Conservation (phyloP, 2,888 invertebrate genomes). For the Lottia scabra region DNA sequence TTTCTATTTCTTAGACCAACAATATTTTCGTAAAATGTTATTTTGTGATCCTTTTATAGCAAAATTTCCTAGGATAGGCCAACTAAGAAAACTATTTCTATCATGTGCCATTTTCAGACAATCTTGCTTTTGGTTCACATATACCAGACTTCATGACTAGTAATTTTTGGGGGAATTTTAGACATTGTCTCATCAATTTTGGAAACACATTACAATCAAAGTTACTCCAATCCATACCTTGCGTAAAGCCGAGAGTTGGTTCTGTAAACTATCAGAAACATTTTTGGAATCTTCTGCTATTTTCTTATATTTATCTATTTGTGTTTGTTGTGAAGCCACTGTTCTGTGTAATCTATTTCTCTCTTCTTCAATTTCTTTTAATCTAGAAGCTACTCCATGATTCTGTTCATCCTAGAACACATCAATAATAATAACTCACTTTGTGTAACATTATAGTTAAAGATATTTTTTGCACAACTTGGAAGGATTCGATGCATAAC, state of each 20-base stretch:
- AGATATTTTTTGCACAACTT: not conserved
- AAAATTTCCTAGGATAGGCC: too few relatives aligned
- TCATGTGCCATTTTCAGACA: not conserved
- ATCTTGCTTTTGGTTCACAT: not conserved
- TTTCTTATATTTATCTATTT: slow-evolving; percentile 69
- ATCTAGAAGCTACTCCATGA: slow-evolving; percentile 48
- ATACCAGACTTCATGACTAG: too few relatives aligned
- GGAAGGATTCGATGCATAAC: too few relatives aligned
- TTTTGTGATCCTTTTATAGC: too few relatives aligned
- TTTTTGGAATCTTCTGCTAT: slow-evolving; percentile 65
- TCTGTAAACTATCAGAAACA: slow-evolving; percentile 64
- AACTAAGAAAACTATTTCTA: too few relatives aligned
- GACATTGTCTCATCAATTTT: too few relatives aligned
- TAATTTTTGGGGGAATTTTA: not conserved
- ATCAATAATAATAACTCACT: not conserved
- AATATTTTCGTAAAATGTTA: not conserved
- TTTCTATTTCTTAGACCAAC: not conserved
- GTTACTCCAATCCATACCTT: slow-evolving; percentile 42
- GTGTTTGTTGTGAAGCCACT: slow-evolving; percentile 61
- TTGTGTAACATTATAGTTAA: not conserved
- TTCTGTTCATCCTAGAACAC: slow-evolving; percentile 65
- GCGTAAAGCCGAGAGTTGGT: slow-evolving; percentile 54
- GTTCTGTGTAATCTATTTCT: slow-evolving; percentile 62
- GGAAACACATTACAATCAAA: not conserved
- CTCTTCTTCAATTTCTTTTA: slow-evolving; percentile 70